phyloP scores from a whole-genome alignment of 53 echinoderm and acorn worm species.

The Mesocentrotus franciscanus region DNA sequence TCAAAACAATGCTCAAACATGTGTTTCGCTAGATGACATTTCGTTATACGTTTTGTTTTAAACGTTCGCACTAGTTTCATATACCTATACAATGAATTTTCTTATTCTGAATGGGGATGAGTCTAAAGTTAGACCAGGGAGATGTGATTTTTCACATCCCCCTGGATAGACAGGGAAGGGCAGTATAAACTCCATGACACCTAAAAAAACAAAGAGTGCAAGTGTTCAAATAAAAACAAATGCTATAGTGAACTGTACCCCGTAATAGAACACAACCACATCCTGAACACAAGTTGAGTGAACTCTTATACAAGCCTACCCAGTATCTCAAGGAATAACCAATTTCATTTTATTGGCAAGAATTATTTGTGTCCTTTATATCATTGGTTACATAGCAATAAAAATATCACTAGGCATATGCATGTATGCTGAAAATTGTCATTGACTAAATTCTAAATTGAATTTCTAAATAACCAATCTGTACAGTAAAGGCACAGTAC shows the following conservation, averaged over 20 bases:
- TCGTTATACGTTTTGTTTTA: no score
- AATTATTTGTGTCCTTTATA: background rate
- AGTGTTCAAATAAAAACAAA: conserved; percentile 14
- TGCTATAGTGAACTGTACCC: background rate
- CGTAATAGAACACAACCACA: background rate
- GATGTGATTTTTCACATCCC: no score
- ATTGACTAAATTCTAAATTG: conserved; percentile 17
- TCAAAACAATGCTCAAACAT: no score
- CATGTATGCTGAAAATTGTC: conserved; percentile 19
- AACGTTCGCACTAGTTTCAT: no score
- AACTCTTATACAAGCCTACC: background rate
- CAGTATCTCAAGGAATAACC: background rate
- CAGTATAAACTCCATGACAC: conserved; percentile 15
- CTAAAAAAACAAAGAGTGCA: conserved; percentile 20
- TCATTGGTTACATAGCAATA: background rate
- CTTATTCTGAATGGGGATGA: no score
- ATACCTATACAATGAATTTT: no score
- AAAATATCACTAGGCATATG: background rate
- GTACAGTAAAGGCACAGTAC: background rate
- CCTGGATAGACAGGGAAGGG: background rate
- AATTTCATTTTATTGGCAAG: conserved; percentile 6
- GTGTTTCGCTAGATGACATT: no score
- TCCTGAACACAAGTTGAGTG: conserved; percentile 22
- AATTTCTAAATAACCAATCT: conserved; percentile 34
- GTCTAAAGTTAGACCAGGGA: background rate